phyloP scores from a whole-genome alignment of 2,113 vertebrate species.

The Marmota flaviventris region DNA sequence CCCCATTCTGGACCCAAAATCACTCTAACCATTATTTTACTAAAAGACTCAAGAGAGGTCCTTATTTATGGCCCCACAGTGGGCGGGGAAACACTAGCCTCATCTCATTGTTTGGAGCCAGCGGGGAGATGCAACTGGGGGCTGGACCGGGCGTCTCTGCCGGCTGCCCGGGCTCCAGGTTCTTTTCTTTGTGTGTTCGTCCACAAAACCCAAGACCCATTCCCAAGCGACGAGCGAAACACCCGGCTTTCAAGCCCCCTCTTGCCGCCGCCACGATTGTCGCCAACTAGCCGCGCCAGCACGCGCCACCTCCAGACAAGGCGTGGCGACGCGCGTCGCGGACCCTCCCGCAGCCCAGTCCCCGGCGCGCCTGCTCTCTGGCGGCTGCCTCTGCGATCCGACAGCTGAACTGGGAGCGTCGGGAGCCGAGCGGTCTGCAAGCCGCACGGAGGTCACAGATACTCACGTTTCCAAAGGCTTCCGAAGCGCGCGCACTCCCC shows the following conservation, averaged over 20 bases:
- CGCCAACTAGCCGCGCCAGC: not conserved
- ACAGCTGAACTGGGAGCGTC: conserved; percentile 54
- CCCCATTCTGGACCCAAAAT: too few relatives aligned
- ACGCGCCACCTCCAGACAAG: conserved; percentile 58
- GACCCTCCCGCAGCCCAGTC: not conserved
- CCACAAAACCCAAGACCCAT: not conserved
- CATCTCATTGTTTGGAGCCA: not conserved
- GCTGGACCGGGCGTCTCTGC: not conserved
- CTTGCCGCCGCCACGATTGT: not conserved
- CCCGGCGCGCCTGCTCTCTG: not conserved
- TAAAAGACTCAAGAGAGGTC: too few relatives aligned
- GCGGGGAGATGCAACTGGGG: not conserved
- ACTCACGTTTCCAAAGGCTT: conserved; percentile 86
- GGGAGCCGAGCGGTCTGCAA: conserved; percentile 60
- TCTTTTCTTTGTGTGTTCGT: not conserved
- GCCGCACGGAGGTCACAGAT: conserved; percentile 69
- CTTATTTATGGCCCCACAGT: too few relatives aligned
- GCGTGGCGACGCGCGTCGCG: conserved; percentile 9
- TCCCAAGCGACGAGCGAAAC: not conserved
- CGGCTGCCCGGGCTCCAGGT: not conserved
- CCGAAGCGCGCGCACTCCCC: conserved; percentile 76
- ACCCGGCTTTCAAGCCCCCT: not conserved
- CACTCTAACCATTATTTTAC: too few relatives aligned
- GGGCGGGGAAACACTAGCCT: not conserved
- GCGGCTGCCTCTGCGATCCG: conserved; percentile 64